Evolutionary conservation across 2,888 invertebrate species (phyloP).

Genomic region (Melieria crassipennis): DNA sequence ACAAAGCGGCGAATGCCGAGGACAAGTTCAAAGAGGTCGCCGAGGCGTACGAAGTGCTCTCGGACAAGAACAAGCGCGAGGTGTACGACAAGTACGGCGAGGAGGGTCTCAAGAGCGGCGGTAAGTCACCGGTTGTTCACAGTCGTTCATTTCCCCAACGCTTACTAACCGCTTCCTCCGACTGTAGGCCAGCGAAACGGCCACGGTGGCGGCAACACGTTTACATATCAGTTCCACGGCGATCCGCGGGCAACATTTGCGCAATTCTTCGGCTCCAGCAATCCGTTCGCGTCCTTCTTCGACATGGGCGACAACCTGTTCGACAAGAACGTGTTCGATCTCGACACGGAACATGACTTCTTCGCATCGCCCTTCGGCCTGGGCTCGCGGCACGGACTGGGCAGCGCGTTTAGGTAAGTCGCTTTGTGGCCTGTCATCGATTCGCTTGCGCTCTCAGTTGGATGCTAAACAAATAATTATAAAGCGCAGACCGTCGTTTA

Average conservation of each 20-base stretch:
- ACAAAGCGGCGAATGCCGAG: slow-evolving; percentile 93
- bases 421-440: slow-evolving; percentile 62
- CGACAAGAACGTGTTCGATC: slow-evolving; percentile 75
- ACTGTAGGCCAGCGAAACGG: slow-evolving; percentile 71
- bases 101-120: slow-evolving; percentile 87
- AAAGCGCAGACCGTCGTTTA: slow-evolving; percentile 70
- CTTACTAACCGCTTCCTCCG: not conserved
- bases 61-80: slow-evolving; percentile 94
- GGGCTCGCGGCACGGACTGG: slow-evolving; percentile 75
- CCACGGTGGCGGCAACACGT: slow-evolving; percentile 71
- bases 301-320: slow-evolving; percentile 74
- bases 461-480: slow-evolving; percentile 41
- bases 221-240: slow-evolving; percentile 91
- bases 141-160: not conserved
- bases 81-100: slow-evolving; percentile 95
- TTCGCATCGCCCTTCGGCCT: slow-evolving; percentile 81
- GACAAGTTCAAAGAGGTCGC: slow-evolving; percentile 97
- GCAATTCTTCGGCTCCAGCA: slow-evolving; percentile 96
- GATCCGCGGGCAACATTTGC: slow-evolving; percentile 97
- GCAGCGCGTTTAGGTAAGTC: slow-evolving; percentile 72
- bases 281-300: slow-evolving; percentile 93
- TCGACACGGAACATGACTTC: slow-evolving; percentile 81
- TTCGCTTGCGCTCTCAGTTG: slow-evolving; percentile 11
- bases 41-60: slow-evolving; percentile 97
- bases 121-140: slow-evolving; percentile 39